phyloP scores from a whole-genome alignment of 2,797 vertebrate species.

The Syngnathus acus region DNA sequence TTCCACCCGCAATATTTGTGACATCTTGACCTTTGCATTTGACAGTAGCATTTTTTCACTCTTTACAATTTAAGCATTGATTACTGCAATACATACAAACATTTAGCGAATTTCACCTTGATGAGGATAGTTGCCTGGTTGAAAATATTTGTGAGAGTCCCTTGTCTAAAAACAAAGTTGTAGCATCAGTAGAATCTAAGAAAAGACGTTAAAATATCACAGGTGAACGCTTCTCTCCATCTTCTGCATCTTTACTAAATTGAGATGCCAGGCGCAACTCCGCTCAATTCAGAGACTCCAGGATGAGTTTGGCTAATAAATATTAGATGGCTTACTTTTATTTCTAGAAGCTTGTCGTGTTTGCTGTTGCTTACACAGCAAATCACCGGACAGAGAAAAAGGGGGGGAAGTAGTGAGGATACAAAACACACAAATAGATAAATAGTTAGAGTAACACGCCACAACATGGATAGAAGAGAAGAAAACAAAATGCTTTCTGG shows the following conservation, averaged over 20 bases:
- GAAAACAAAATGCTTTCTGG: constrained; percentile 20
- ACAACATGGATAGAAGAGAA: background rate
- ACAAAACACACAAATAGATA: constrained; percentile 11
- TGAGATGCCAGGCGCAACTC: constrained; percentile 45
- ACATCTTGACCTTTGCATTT: too few relatives aligned
- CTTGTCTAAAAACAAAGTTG: background rate
- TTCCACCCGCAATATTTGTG: too few relatives aligned
- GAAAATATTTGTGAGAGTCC: background rate
- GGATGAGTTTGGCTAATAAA: constrained; percentile 57
- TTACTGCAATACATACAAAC: too few relatives aligned
- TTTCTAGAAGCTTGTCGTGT: constrained; percentile 54
- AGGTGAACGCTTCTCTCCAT: constrained; percentile 32
- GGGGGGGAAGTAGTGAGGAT: background rate
- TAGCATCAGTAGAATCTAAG: constrained; percentile 3
- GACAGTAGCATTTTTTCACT: too few relatives aligned
- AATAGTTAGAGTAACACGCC: constrained; percentile 17
- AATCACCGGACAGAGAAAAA: constrained; percentile 26
- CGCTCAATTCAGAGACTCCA: constrained; percentile 28
- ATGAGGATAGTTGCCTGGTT: background rate
- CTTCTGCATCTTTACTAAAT: constrained; percentile 49
- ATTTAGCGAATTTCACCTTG: background rate
- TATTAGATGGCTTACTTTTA: constrained; percentile 71
- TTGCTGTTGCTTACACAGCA: constrained; percentile 45
- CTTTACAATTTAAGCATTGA: too few relatives aligned
- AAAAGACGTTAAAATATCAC: constrained; percentile 51